Conservation (phyloP, 2,888 invertebrate species). For the Barypeithes pellucidus region DNA sequence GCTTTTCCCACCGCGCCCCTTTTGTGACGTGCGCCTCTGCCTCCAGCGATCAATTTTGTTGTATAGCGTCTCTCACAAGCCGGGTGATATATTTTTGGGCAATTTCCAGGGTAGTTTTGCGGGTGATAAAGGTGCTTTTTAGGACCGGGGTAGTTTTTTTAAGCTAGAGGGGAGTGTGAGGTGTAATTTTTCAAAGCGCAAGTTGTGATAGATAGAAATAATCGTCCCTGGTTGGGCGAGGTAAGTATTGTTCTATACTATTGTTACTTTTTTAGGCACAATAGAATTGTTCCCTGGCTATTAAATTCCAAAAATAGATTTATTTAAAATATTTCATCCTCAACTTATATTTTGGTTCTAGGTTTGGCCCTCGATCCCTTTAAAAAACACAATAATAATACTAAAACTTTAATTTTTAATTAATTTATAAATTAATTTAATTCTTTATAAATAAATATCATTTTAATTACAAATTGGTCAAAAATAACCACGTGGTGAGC, state of each 20-base stretch:
- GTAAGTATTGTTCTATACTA: slow-evolving; percentile 33
- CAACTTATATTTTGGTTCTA: no score
- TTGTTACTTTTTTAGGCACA: neutral
- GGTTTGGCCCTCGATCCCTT: no score
- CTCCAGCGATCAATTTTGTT: slow-evolving; percentile 48
- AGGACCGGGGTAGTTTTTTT: slow-evolving; percentile 21
- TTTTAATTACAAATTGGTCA: no score
- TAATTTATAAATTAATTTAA: no score
- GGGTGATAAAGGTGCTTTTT: slow-evolving; percentile 28
- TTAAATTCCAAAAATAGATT: no score
- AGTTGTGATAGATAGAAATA: slow-evolving; percentile 28
- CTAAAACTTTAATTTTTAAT: no score
- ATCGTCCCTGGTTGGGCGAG: slow-evolving; percentile 54
- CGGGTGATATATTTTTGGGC: slow-evolving; percentile 38
- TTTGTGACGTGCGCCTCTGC: slow-evolving; percentile 49
- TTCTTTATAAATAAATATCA: no score
- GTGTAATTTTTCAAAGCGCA: slow-evolving; percentile 18
- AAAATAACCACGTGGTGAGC: no score
- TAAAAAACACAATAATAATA: no score
- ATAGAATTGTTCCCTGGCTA: no score
- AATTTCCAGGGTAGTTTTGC: slow-evolving; percentile 25
- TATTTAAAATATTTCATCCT: no score
- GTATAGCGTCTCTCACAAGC: slow-evolving; percentile 42
- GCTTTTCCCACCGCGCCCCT: slow-evolving; percentile 65
- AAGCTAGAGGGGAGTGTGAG: slow-evolving; percentile 5